Conservation (phyloP, 2,113 vertebrate species). For the Lophura nycthemera region DNA sequence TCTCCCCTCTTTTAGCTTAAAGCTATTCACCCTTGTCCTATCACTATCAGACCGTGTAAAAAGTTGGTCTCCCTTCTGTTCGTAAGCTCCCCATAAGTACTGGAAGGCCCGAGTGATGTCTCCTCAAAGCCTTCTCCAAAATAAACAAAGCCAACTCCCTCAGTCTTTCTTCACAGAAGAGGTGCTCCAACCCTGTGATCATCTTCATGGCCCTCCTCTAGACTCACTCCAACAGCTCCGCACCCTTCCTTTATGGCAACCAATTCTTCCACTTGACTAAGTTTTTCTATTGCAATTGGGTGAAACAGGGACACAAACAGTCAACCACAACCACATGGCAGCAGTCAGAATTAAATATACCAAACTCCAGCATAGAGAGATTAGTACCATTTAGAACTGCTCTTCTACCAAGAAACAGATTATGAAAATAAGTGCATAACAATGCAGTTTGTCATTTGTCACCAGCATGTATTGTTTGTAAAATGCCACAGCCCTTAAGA, state of each 20-base stretch:
- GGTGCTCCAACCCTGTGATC: too few species aligned
- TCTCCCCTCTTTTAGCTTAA: too few species aligned
- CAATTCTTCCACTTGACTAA: neutral
- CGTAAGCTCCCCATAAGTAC: too few species aligned
- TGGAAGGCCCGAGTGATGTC: too few species aligned
- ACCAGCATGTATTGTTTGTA: neutral
- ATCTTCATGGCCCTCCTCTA: too few species aligned
- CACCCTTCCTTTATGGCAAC: neutral
- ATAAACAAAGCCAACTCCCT: too few species aligned
- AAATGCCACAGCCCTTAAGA: neutral
- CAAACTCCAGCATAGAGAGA: neutral
- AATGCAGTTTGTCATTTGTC: neutral
- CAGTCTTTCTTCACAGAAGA: too few species aligned
- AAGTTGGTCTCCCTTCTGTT: too few species aligned
- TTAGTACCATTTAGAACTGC: neutral
- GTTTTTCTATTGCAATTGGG: neutral
- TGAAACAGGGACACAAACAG: neutral
- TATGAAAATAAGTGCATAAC: neutral
- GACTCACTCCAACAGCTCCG: too few species aligned
- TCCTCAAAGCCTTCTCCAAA: too few species aligned
- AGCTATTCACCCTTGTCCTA: too few species aligned
- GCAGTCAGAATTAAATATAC: neutral
- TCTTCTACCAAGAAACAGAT: rapidly evolving
- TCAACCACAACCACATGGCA: neutral
- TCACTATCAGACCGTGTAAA: too few species aligned